These are phyloP conservation scores for Anoplius nigerrimus DNA, from an alignment of 2,888 invertebrate species.

Conservation along the genomic window DNA sequence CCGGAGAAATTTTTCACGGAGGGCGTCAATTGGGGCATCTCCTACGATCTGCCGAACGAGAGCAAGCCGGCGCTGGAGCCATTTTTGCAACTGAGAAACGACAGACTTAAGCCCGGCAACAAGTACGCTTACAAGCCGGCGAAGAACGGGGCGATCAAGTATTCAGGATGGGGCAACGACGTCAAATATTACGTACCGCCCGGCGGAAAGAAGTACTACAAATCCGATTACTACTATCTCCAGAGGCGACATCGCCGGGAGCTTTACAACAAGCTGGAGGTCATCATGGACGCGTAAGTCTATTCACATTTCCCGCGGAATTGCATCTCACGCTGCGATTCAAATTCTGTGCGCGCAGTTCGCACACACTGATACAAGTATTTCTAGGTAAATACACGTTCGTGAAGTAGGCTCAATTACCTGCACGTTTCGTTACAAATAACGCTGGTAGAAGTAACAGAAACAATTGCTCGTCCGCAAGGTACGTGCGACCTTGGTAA, in stretches of 20 bases:
- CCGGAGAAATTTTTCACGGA: slow-evolving; percentile 78
- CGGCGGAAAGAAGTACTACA: slow-evolving; percentile 59
- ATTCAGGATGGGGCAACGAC: slow-evolving; percentile 49
- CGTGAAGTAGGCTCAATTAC: too few relatives aligned
- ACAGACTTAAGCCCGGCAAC: slow-evolving; percentile 50
- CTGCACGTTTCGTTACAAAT: too few relatives aligned
- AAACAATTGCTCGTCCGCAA: too few relatives aligned
- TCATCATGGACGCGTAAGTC: slow-evolving; percentile 83
- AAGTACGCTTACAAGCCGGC: slow-evolving; percentile 40
- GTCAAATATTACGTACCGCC: slow-evolving; percentile 52
- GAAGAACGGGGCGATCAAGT: slow-evolving; percentile 35
- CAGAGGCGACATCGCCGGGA: slow-evolving; percentile 81
- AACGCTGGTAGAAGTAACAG: too few relatives aligned
- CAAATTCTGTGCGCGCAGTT: too few relatives aligned
- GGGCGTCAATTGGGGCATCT: slow-evolving; percentile 84
- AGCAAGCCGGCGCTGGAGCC: slow-evolving; percentile 70
- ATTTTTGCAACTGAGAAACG: slow-evolving; percentile 65
- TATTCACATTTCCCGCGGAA: neutral
- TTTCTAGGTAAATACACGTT: too few relatives aligned
- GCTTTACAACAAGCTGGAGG: slow-evolving; percentile 82
- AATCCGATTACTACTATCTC: slow-evolving; percentile 70
- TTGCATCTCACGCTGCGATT: too few relatives aligned
- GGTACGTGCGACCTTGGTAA: too few relatives aligned
- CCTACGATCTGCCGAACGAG: slow-evolving; percentile 77
- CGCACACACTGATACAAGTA: too few relatives aligned